Evolutionary conservation across 2,888 invertebrate genomes (phyloP).

Genomic region (Lasius platythorax): DNA sequence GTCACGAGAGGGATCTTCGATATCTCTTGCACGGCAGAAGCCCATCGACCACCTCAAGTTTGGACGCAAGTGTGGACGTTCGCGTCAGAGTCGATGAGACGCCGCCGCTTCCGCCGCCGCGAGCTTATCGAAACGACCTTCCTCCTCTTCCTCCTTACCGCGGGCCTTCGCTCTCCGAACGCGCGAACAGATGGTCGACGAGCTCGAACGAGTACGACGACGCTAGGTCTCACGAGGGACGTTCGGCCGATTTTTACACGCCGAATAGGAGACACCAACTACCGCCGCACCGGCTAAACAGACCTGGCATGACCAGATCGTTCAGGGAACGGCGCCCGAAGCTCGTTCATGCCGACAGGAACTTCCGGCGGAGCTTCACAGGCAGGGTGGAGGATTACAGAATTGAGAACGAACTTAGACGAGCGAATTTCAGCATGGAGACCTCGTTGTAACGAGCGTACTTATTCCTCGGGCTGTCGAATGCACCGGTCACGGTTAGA

Average conservation of each 20-base stretch:
- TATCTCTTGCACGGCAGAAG: constrained; percentile 50
- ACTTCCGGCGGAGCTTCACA: constrained; percentile 75
- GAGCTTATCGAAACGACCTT: constrained; percentile 27
- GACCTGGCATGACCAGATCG: constrained; percentile 87
- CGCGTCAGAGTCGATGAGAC: constrained; percentile 33
- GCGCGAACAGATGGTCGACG: constrained; percentile 33
- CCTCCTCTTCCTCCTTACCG: constrained; percentile 74
- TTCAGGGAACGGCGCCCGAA: constrained; percentile 86
- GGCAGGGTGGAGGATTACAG: constrained; percentile 76
- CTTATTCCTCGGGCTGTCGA: neutral
- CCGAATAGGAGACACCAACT: constrained; percentile 18
- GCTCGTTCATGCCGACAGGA: constrained; percentile 31
- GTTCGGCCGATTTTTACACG: neutral
- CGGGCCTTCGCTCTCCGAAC: constrained; percentile 39
- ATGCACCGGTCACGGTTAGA: neutral
- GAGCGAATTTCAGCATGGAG: constrained; percentile 85
- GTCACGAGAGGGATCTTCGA: constrained; percentile 53
- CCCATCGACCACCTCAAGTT: constrained; percentile 85
- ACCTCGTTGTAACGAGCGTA: constrained; percentile 85
- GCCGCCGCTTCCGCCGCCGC: neutral
- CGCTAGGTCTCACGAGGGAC: neutral
- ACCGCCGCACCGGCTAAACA: neutral
- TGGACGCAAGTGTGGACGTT: constrained; percentile 68
- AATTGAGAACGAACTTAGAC: constrained; percentile 73
- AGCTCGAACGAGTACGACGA: constrained; percentile 32